A percentile compares a stretch with the other conserved stretches of the same genome.
These are phyloP conservation scores for Gadus chalcogrammus DNA, from an alignment of 2,113 vertebrate genomes.

Conservation along the genomic window DNA sequence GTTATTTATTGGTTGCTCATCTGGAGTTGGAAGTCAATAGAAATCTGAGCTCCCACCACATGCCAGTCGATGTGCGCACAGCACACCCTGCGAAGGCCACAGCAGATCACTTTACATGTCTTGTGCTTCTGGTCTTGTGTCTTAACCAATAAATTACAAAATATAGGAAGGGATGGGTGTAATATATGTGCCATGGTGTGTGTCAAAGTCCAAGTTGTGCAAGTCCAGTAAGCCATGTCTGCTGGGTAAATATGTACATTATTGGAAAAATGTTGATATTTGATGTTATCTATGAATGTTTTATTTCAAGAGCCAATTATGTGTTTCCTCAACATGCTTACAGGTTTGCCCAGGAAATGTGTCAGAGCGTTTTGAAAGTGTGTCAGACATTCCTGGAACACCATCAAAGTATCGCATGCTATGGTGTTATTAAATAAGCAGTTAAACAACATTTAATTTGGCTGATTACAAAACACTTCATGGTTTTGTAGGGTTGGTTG, in stretches of 20 bases:
- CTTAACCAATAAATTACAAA: no score
- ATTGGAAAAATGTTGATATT: constrained; percentile 11
- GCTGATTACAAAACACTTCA: not conserved
- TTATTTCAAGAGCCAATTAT: constrained; percentile 41
- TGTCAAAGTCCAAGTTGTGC: no score
- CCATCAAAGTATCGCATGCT: constrained; percentile 52
- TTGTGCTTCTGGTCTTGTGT: constrained; percentile 9
- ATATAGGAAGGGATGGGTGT: no score
- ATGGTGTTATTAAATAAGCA: constrained; percentile 53
- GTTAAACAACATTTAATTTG: constrained; percentile 64
- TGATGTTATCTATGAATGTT: constrained; percentile 11
- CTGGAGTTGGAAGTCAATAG: constrained; percentile 64
- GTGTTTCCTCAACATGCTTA: constrained; percentile 43
- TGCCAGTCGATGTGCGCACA: constrained; percentile 51
- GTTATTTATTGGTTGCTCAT: not conserved
- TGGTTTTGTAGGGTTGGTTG: constrained; percentile 37
- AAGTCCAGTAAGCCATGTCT: no score
- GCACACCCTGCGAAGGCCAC: not conserved
- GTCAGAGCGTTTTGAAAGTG: constrained; percentile 36
- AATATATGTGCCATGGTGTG: no score
- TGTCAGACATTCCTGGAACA: constrained; percentile 49
- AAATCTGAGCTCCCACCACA: constrained; percentile 52
- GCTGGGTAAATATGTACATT: not conserved
- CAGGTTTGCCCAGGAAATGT: constrained; percentile 56
- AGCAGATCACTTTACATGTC: constrained; percentile 38